Conservation (phyloP, 2,888 invertebrate species). For the Microctonus hyperodae region DNA sequence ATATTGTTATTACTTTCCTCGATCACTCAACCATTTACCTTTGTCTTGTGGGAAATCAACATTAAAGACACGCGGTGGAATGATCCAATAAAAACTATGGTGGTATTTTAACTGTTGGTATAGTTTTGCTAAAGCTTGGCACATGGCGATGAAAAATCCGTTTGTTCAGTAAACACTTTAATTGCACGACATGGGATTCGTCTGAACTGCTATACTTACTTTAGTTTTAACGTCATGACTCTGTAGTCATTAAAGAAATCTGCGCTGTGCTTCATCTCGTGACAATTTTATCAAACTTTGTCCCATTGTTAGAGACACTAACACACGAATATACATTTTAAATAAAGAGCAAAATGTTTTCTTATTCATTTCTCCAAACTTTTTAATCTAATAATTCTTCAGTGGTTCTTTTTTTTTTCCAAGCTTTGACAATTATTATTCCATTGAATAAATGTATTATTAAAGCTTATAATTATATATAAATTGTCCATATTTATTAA, state of each 20-base stretch:
- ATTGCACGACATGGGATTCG: constrained; percentile 38
- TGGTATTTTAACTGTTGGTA: not conserved
- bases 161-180: constrained; percentile 42
- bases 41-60: constrained; percentile 3
- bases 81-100: constrained; percentile 7
- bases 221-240: constrained; percentile 37
- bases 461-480: no score
- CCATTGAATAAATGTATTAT: no score
- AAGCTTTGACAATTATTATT: no score
- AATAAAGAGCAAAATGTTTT: not conserved
- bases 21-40: not conserved
- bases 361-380: not conserved
- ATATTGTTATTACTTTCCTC: constrained; percentile 7
- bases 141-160: constrained; percentile 32
- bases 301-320: not conserved
- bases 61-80: not conserved
- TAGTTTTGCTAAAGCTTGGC: not conserved
- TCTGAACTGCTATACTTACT: constrained; percentile 33
- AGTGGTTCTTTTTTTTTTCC: not conserved
- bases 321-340: not conserved
- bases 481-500: no score
- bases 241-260: constrained; percentile 32
- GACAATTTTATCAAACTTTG: not conserved
- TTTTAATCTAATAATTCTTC: not conserved
- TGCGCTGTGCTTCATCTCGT: constrained; percentile 1